Conservation (phyloP, 2,888 invertebrate genomes). For the Hyposoter dolosus region DNA sequence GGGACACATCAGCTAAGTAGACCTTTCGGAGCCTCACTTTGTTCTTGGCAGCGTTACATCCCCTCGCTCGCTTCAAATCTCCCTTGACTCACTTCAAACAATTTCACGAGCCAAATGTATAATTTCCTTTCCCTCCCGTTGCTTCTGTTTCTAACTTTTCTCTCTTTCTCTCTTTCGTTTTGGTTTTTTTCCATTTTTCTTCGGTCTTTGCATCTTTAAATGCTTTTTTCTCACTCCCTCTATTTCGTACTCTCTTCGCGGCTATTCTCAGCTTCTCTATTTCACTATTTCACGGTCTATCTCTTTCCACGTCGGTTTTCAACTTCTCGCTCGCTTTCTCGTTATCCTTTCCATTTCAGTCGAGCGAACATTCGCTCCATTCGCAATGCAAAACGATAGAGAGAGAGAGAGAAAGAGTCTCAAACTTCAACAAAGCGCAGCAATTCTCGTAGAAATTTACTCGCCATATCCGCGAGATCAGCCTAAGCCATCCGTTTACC, state of each 20-base stretch:
- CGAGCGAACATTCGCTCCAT: slow-evolving; percentile 34
- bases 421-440: slow-evolving; percentile 56
- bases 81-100: slow-evolving; percentile 42
- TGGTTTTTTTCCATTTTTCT: background rate
- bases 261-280: background rate
- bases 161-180: slow-evolving; percentile 17
- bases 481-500: slow-evolving; percentile 62
- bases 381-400: slow-evolving; percentile 28
- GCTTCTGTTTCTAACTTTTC: background rate
- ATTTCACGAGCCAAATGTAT: slow-evolving; percentile 49
- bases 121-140: background rate
- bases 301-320: slow-evolving; percentile 30
- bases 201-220: background rate
- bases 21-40: slow-evolving; percentile 1
- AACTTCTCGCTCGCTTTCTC: slow-evolving; percentile 52
- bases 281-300: slow-evolving; percentile 16
- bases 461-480: slow-evolving; percentile 50
- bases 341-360: slow-evolving; percentile 66
- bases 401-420: slow-evolving; percentile 18
- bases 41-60: slow-evolving; percentile 7
- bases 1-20: background rate
- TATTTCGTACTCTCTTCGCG: slow-evolving; percentile 12
- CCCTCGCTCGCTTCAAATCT: background rate
- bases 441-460: slow-evolving; percentile 64
- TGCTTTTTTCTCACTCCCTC: slow-evolving; percentile 1